Conservation (phyloP, 2,888 invertebrate genomes). For the Hirtodrosophila histrioides region DNA sequence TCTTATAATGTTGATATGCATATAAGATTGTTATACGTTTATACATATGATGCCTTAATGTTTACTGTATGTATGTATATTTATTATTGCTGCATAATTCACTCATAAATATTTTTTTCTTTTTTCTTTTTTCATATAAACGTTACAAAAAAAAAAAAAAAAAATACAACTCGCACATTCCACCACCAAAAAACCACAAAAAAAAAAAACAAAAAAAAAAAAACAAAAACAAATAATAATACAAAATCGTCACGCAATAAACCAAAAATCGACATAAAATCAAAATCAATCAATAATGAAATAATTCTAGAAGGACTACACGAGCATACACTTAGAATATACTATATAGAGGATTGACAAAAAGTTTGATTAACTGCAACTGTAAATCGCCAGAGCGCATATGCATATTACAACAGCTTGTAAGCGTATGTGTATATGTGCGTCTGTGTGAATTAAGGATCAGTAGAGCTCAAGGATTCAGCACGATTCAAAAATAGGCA, state of each 20-base stretch:
- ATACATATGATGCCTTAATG: conserved; percentile 73
- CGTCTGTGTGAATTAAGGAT: conserved; percentile 34
- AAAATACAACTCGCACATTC: conserved; percentile 74
- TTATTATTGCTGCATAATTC: conserved; percentile 83
- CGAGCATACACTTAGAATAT: conserved; percentile 43
- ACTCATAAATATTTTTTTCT: conserved; percentile 83
- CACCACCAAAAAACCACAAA: conserved; percentile 65
- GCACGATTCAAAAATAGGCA: conserved; percentile 18
- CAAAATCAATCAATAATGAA: conserved; percentile 35
- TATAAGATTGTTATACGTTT: conserved; percentile 41
- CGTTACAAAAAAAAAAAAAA: conserved; percentile 64
- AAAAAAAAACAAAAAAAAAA: conserved; percentile 43
- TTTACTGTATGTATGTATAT: conserved; percentile 79
- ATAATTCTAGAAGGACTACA: conserved; percentile 50
- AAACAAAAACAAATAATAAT: conserved; percentile 31
- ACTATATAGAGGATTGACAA: conserved; percentile 51
- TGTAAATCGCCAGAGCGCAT: conserved; percentile 35
- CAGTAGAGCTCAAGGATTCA: conserved; percentile 38
- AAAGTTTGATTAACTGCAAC: conserved; percentile 35
- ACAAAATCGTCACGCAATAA: conserved; percentile 48
- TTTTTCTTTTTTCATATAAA: conserved; percentile 83
- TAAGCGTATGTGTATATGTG: conserved; percentile 24
- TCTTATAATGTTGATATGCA: conserved; percentile 45
- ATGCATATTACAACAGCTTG: conserved; percentile 22
- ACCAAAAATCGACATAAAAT: conserved; percentile 41